These are phyloP conservation scores for Anas platyrhynchos DNA, from an alignment of 2,113 vertebrate species.

Conservation along the genomic window DNA sequence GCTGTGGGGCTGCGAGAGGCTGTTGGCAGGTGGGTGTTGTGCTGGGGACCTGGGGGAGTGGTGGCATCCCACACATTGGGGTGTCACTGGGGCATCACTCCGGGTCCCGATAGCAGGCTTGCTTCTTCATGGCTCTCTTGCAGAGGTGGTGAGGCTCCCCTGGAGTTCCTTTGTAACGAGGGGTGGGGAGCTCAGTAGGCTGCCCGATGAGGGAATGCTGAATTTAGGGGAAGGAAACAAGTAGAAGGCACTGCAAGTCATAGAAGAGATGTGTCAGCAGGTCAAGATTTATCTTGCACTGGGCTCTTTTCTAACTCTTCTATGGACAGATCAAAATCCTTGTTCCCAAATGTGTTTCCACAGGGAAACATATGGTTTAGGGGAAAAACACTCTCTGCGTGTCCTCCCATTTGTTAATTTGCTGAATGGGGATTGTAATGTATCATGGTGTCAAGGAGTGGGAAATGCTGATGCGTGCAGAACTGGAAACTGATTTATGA, in stretches of 20 bases:
- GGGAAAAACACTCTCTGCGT: background rate
- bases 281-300: background rate
- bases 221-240: background rate
- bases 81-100: background rate
- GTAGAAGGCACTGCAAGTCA: background rate
- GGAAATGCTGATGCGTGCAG: background rate
- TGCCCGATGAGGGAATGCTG: background rate
- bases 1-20: too few relatives aligned
- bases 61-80: background rate
- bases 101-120: background rate
- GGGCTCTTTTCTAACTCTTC: background rate
- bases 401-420: background rate
- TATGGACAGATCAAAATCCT: background rate
- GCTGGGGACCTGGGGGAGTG: background rate
- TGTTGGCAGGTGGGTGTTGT: background rate
- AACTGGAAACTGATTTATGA: background rate
- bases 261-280: background rate
- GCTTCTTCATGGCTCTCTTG: background rate
- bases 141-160: background rate
- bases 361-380: background rate
- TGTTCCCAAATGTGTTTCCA: background rate
- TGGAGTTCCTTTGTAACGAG: background rate
- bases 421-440: background rate
- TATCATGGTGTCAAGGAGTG: background rate
- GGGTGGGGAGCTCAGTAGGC: background rate